Percentiles rank a stretch among this genome's conserved stretches.
These are phyloP conservation scores for Drosophila fuyamai DNA, from an alignment of 1,140 invertebrate species.

Conservation along the genomic window DNA sequence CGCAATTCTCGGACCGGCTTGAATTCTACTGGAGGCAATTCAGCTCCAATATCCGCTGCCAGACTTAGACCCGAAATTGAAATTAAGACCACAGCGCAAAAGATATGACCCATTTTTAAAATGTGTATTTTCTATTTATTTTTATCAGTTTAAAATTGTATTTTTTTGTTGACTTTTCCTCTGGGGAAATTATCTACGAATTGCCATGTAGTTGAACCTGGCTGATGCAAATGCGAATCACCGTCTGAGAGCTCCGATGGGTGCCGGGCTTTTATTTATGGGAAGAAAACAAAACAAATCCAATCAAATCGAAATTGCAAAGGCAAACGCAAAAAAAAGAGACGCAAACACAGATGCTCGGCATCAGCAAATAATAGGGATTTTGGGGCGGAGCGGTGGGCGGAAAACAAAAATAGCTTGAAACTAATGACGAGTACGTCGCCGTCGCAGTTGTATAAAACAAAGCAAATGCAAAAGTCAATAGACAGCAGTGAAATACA, in stretches of 20 bases:
- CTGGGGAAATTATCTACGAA: slow-evolving; percentile 2
- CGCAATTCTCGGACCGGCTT: slow-evolving; percentile 65
- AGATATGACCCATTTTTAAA: slow-evolving; percentile 36
- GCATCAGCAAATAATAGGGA: slow-evolving; percentile 45
- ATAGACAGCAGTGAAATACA: slow-evolving; percentile 57
- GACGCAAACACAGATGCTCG: slow-evolving; percentile 36
- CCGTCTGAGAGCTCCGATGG: slow-evolving; percentile 55
- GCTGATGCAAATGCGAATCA: slow-evolving; percentile 63
- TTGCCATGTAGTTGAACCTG: slow-evolving; percentile 12
- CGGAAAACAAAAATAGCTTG: slow-evolving; percentile 53
- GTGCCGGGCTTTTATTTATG: slow-evolving; percentile 67
- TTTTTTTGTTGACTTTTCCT: slow-evolving; percentile 6
- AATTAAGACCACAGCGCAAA: slow-evolving; percentile 35
- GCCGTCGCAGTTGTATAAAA: slow-evolving; percentile 28
- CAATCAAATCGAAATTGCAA: slow-evolving; percentile 59
- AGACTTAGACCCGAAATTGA: slow-evolving; percentile 12
- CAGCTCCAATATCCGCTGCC: slow-evolving; percentile 35
- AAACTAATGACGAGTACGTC: slow-evolving; percentile 50
- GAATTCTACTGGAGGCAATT: slow-evolving; percentile 40
- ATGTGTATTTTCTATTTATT: neutral
- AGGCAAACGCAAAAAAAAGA: slow-evolving; percentile 35
- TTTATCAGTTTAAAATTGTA: neutral
- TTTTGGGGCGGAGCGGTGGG: slow-evolving; percentile 27
- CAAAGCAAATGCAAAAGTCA: slow-evolving; percentile 60
- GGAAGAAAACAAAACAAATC: slow-evolving; percentile 58